These are phyloP conservation scores for Automeris io DNA, from an alignment of 2,888 invertebrate species.

Conservation along the genomic window DNA sequence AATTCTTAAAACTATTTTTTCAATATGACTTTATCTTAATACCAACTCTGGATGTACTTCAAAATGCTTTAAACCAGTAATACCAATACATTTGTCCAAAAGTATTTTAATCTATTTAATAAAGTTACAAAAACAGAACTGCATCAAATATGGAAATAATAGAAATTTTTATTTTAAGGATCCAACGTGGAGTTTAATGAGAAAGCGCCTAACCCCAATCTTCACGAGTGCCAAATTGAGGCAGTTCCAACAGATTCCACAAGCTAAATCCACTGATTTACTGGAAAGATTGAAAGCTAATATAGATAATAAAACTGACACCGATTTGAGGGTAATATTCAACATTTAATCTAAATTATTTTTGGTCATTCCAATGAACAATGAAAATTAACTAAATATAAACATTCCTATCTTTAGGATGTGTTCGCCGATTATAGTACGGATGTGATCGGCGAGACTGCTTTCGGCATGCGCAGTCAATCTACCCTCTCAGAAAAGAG, in stretches of 20 bases:
- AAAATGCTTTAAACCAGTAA: background rate
- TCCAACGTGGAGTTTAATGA: conserved; percentile 34
- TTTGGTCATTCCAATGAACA: too few relatives aligned
- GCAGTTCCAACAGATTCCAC: conserved; percentile 21
- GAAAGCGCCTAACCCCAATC: conserved; percentile 28
- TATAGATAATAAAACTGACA: conserved; percentile 14
- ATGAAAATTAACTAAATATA: too few relatives aligned
- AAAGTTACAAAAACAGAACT: background rate
- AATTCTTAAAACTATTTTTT: too few relatives aligned
- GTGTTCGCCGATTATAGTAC: conserved; percentile 27
- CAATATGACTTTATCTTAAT: too few relatives aligned
- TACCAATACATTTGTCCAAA: background rate
- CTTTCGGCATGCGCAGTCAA: conserved; percentile 27
- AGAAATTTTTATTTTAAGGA: conserved; percentile 24
- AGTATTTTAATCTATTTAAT: too few relatives aligned
- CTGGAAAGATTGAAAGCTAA: conserved; percentile 26
- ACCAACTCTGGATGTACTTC: too few relatives aligned
- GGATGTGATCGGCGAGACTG: conserved; percentile 27
- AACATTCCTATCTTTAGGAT: conserved; percentile 16
- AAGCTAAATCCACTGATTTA: conserved; percentile 27
- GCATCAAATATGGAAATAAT: background rate
- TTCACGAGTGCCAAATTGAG: conserved; percentile 40
- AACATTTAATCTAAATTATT: too few relatives aligned
- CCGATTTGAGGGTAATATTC: conserved; percentile 29
- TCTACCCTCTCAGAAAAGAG: conserved; percentile 27